These are phyloP conservation scores for Exocentrus adspersus DNA, from an alignment of 2,888 invertebrate species.

Conservation along the genomic window DNA sequence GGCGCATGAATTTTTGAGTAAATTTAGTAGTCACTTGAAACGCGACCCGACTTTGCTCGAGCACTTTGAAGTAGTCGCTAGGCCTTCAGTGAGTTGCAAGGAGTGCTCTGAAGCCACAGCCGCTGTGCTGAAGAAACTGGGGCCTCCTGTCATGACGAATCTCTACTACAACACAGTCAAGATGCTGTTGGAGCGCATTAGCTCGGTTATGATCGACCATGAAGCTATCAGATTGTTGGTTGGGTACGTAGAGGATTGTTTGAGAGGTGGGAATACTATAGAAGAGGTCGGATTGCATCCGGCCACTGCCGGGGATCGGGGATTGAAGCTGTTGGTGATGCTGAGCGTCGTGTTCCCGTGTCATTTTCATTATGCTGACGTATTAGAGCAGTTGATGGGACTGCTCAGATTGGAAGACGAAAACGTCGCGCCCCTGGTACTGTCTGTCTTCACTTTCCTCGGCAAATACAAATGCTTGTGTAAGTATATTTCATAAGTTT, in stretches of 20 bases:
- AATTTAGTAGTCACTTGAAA: slow-evolving; percentile 82
- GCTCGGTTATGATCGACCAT: slow-evolving; percentile 96
- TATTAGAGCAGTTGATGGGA: slow-evolving; percentile 78
- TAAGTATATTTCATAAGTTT: slow-evolving; percentile 60
- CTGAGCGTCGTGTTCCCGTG: slow-evolving; percentile 93
- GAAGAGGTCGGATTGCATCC: slow-evolving; percentile 83
- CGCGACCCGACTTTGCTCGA: slow-evolving; percentile 76
- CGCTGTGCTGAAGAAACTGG: slow-evolving; percentile 88
- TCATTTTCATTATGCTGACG: slow-evolving; percentile 89
- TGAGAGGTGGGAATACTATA: slow-evolving; percentile 75
- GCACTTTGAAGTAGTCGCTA: slow-evolving; percentile 88
- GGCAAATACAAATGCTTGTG: slow-evolving; percentile 87
- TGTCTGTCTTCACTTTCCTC: slow-evolving; percentile 86
- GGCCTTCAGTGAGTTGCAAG: slow-evolving; percentile 91
- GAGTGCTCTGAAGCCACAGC: slow-evolving; percentile 93
- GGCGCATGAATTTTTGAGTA: slow-evolving; percentile 85
- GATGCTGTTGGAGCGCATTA: slow-evolving; percentile 92
- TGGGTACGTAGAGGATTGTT: slow-evolving; percentile 73
- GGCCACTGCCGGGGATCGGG: slow-evolving; percentile 86
- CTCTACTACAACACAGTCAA: slow-evolving; percentile 96
- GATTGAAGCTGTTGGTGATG: slow-evolving; percentile 87
- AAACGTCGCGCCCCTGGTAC: slow-evolving; percentile 80
- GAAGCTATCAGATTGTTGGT: slow-evolving; percentile 75
- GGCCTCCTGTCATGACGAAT: slow-evolving; percentile 94
- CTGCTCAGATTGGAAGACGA: slow-evolving; percentile 86